These are phyloP conservation scores for Busseola fusca DNA, from an alignment of 2,888 invertebrate species.

Conservation along the genomic window DNA sequence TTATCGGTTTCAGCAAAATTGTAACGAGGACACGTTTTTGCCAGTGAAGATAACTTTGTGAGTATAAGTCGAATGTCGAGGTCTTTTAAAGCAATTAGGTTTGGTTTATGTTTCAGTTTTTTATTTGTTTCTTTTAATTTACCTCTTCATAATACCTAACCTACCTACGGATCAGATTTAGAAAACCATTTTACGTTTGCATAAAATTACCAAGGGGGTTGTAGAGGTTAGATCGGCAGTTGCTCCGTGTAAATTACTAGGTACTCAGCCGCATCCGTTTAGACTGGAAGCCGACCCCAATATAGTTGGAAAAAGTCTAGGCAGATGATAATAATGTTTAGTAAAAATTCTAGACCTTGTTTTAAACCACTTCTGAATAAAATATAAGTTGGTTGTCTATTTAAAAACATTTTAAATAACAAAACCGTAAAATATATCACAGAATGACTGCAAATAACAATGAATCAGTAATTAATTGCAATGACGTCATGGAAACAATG, in stretches of 20 bases:
- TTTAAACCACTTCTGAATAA: not conserved
- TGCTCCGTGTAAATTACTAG: not conserved
- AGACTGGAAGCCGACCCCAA: not conserved
- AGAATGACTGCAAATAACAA: conserved; percentile 3
- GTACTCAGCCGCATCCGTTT: not conserved
- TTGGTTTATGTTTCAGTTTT: not conserved
- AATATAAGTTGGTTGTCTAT: not conserved
- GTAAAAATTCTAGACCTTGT: not conserved
- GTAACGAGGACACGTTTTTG: conserved; percentile 53
- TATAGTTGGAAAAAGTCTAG: not conserved
- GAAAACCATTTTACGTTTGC: not conserved
- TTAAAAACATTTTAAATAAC: not conserved
- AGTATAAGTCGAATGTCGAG: conserved; percentile 30
- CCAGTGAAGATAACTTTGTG: conserved; percentile 47
- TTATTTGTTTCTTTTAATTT: not conserved
- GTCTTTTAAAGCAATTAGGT: conserved; percentile 1
- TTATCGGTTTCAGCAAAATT: conserved; percentile 44
- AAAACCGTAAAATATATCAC: conserved; percentile 14
- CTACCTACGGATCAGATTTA: not conserved
- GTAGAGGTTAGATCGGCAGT: not conserved
- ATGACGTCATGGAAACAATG: conserved; percentile 30
- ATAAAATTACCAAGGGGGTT: not conserved
- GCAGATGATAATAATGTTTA: not conserved
- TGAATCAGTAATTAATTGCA: conserved; percentile 5
- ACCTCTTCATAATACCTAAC: not conserved